Base-by-base conservation (phyloP, 2,888 invertebrate genomes). In the Germaria angustata region DNA sequence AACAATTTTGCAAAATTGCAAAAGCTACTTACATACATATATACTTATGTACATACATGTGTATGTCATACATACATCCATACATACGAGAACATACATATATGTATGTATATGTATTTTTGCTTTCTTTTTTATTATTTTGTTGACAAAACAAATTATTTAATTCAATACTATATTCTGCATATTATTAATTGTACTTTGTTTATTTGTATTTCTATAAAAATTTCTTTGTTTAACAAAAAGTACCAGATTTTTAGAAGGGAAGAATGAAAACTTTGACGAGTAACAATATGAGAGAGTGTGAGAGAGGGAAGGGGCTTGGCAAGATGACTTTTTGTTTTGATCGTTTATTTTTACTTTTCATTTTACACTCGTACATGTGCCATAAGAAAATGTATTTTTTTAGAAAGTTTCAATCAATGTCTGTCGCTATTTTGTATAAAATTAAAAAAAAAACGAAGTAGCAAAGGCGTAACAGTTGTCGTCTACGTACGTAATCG, bases 101-200 rank as follows among this genome's bases (percentile, higher is more conserved):
- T 20, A 20, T 46, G n/a, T 2, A n/a, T 13, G 20, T n/a, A 8
- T 9, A 46, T 20, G 44, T 9, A 9, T 11, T 11, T 44, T 28
- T 9, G 2, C 17, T 51, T 24, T 22, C 32, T 57, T n/a, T 22
- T 17, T 22, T 55, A n/a, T 57, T 46, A 41, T 32, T 57, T 61
- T 77, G 49, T 59, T 77, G 44, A 65, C 46, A 66, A 57, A 65
- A 55, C 46, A 55, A 75, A 57, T 55, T 63, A 63, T 73, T 63
- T 63, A 53, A 63, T 44, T 73, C 41, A 20, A 22, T 49, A 36
- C 46, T 69, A 57, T 68, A 53, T 39, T 22, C 22, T 39, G 17
- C 17, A 53, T 15, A 34, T 44, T 46, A 44, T 46, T 57, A 44
- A 57, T 76, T 57, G 9, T 36, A 36, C 44, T 63, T 69, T 69